Conservation (phyloP, 2,113 vertebrate genomes). For the Ceyx margarethae region DNA sequence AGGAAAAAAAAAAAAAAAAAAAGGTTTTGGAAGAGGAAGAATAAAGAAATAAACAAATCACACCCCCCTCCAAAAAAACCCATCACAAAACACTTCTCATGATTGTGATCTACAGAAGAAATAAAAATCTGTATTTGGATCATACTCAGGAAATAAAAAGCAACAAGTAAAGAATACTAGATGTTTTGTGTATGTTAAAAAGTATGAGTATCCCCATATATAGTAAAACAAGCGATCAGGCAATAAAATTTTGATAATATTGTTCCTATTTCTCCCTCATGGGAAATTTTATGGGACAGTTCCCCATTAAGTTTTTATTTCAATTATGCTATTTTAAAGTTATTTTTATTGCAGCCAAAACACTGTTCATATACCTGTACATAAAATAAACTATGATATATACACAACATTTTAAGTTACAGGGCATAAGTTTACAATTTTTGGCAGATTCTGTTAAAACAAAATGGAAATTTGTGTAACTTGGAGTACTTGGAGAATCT, state of each 20-base stretch:
- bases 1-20: too few relatives aligned
- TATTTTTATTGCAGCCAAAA: slow-evolving; percentile 91
- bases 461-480: slow-evolving; percentile 75
- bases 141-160: not conserved
- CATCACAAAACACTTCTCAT: slow-evolving; percentile 37
- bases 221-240: slow-evolving; percentile 36
- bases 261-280: not conserved
- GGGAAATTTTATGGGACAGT: slow-evolving; percentile 31
- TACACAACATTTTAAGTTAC: slow-evolving; percentile 83
- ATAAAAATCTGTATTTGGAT: not conserved
- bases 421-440: slow-evolving; percentile 78
- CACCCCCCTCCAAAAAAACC: not conserved
- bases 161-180: not conserved
- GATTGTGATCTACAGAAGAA: slow-evolving; percentile 26
- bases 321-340: slow-evolving; percentile 67
- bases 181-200: not conserved
- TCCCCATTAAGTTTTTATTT: slow-evolving; percentile 69
- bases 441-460: slow-evolving; percentile 81
- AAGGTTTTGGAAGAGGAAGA: not conserved
- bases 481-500: slow-evolving; percentile 69
- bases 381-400: slow-evolving; percentile 88
- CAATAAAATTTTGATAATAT: slow-evolving; percentile 5
- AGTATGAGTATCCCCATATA: slow-evolving; percentile 40
- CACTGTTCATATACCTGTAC: slow-evolving; percentile 89
- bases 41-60: not conserved